Evolutionary conservation across 1,140 invertebrate genomes (phyloP), one percentile per base, ranked within the genome.

Genomic region (Trichonephila clavata): DNA sequence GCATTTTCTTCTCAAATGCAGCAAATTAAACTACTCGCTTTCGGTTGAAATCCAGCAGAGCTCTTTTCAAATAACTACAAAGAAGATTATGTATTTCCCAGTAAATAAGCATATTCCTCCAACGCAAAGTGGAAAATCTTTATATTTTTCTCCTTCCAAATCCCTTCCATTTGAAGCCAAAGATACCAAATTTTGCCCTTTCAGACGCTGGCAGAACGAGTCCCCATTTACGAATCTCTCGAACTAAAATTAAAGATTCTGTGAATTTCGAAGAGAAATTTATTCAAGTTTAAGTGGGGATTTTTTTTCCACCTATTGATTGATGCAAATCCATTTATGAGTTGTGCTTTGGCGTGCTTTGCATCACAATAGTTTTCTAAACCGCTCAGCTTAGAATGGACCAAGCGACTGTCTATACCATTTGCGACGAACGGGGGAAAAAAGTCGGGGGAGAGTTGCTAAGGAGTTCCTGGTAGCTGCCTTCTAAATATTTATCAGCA

Each of bases 401-500:
- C 71, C 71, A 27, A 27, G 88, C n/a, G 59, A 63, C 90, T 57
- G 77, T 84, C 81, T 63, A 50, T 92, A 27, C 77, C 59, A 90
- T 60, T 61, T 81, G 71, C 24, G 68, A 81, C 89, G 71, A 65
- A 60, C 24, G 20, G 18, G 24, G 63, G 32, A 81, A 60, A 84
- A 83, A 63, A 50, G 50, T 1, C 1, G 63, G 39, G 39, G 60
- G 63, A 57, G 39, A 89, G 87, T 89, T 89, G 65, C 65, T 61
- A 90, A 60, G 89, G 57, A 84, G 90, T 65, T 43, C 57, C 80
- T 65, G 90, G 32, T 60, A 39, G 13, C 71, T 65, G 59, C 90
- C 90, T 92, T 84, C 90, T 92, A 92, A 92, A 92, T 92, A 92
- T 92, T 92, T 92, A 92, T 92, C 80, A 92, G 90, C 80, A 65